Base-by-base conservation (phyloP, 1,140 invertebrate species). In the Protaetia brevitarsis region DNA sequence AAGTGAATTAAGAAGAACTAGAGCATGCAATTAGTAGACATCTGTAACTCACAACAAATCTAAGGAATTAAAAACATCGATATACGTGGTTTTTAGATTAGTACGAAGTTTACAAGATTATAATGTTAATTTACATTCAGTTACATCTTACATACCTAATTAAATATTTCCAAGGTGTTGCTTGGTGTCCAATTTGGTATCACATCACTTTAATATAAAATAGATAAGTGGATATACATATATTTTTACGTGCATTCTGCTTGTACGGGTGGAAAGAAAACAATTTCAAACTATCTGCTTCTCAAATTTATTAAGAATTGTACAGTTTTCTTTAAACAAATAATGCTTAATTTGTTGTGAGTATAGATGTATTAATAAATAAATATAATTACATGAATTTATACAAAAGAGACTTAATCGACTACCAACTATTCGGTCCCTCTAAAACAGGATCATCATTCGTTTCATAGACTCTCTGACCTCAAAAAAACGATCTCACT, bases 341-440 rank as follows among this genome's bases (percentile, higher is more conserved):
- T 62, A n/a, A 30, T 62, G 27, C 57, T 19, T 23, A 70, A 71
- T 77, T 76, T 78, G 76, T 78, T 78, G 76, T 78, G 76, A 78
- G 76, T 78, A 72, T 75, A 77, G 76, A 77, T 72, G 73, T 73
- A 76, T 76, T 78, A 78, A 78, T 76, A 76, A 77, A 77, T 75
- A 74, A 76, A 69, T 75, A 74, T 77, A 78, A 76, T 72, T 78
- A 78, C 76, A 78, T 74, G 71, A 73, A 71, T 77, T 77, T 77
- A 72, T 78, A 76, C 74, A 78, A 76, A 76, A 74, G n/a, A 70
- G 65, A 72, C 60, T 58, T 69, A 62, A 51, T 60, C 37, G 58
- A 56, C 59, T 63, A 63, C 57, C 56, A n/a, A 74, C 71, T 73
- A 71, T 71, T 74, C 74, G 73, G 74, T 75, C 73, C 74, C 73